These are phyloP conservation scores for Mungos mungo DNA, from an alignment of 2,113 vertebrate genomes.

Conservation along the genomic window DNA sequence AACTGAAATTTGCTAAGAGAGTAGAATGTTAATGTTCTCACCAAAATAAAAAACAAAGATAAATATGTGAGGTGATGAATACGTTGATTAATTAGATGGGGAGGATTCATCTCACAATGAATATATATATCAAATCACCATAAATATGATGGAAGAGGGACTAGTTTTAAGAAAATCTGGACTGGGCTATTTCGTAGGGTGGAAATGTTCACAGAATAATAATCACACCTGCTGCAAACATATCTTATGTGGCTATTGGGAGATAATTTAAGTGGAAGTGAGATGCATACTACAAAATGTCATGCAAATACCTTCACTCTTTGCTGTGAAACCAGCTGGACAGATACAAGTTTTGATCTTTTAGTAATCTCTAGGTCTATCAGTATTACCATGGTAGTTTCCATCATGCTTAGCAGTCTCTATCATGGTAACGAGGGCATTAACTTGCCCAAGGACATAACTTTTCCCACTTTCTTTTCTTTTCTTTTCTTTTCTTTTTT, in stretches of 20 bases:
- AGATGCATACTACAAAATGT: not conserved
- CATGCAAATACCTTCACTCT: not conserved
- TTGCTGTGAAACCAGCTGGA: not conserved
- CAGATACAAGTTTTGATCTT: not conserved
- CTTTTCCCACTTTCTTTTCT: not conserved
- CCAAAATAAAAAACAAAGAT: not conserved
- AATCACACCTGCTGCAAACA: accelerated
- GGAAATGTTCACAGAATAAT: not conserved
- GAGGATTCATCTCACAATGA: not conserved
- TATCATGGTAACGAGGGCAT: not conserved
- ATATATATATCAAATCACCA: not conserved
- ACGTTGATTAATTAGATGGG: not conserved
- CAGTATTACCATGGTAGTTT: too few species aligned
- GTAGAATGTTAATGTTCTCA: not conserved
- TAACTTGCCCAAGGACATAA: not conserved
- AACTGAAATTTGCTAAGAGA: not conserved
- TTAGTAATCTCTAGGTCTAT: not conserved
- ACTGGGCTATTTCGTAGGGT: not conserved
- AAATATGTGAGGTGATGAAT: not conserved
- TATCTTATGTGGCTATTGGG: too few species aligned
- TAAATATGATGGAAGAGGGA: not conserved
- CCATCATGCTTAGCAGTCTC: not conserved
- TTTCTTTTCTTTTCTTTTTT: not conserved
- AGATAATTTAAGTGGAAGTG: not conserved
- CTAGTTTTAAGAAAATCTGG: not conserved